Base-by-base conservation (phyloP, 2,888 invertebrate species). In the Dasysyrphus tricinctus region DNA sequence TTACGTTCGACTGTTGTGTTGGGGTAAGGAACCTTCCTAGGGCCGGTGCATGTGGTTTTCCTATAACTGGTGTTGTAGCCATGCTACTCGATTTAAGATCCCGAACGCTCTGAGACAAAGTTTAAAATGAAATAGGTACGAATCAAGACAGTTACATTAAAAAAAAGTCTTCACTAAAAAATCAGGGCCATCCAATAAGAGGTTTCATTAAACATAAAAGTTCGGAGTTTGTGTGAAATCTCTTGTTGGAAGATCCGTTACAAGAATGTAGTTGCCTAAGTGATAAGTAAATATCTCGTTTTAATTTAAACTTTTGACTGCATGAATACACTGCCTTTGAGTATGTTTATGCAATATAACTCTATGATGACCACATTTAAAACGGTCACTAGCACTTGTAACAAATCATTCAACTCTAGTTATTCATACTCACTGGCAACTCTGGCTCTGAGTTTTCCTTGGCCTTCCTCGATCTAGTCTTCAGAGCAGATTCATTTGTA, bases 1-100 rank as follows among this genome's bases (percentile, higher is more conserved):
- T 61, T 6, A 89, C 9, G 70, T 88, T 90, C 0, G 89, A 88
- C 39, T 85, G 88, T 70, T 91, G 92, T n/a, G 92, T 91, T 2
- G 92, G 92, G 2, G 92, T 92, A 3, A 91, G 89, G 56, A 91
- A 91, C 11, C 91, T 90, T 4, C 91, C 91, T 11, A 92, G 63
- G 0, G 90, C 88, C 4, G 92, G 90, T 0, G 88, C 84, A 47
- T 69, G 79, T 29, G 90, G 65, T 56, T 90, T 91, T 5, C 91
- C 91, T 80, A 92, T 89, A 7, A 89, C 54, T 7, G 92, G 92
- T 0, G 92, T 92, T 7, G 88, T 90, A 5, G 8, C 69, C n/a
- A 77, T 32, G 32, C 88, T 32, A 19, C 88, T 88, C 5, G 85
- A 63, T 42, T 80, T 83, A 0, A 79, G 54, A 14, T 83, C 79